These are phyloP conservation scores for Patella pellucida DNA, from an alignment of 2,888 invertebrate genomes.

Conservation along the genomic window DNA sequence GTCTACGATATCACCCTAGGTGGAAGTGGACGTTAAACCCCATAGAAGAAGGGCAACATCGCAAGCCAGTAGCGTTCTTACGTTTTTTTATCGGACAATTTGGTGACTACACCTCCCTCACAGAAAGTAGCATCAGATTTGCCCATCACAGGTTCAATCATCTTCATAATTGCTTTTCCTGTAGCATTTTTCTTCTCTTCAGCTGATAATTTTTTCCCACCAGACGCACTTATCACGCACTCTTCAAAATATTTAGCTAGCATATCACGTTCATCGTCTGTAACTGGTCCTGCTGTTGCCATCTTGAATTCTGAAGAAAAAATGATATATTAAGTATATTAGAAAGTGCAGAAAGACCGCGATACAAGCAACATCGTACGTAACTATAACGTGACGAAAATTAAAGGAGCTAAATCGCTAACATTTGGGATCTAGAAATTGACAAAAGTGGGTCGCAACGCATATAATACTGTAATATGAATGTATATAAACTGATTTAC, in stretches of 20 bases:
- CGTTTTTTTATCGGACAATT: conserved; percentile 3
- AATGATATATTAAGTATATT: too few relatives aligned
- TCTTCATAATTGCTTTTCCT: conserved; percentile 2
- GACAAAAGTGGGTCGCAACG: too few relatives aligned
- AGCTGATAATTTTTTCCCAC: neutral
- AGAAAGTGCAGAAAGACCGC: too few relatives aligned
- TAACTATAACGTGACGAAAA: too few relatives aligned
- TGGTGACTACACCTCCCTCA: neutral
- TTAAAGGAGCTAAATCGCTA: too few relatives aligned
- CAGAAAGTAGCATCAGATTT: neutral
- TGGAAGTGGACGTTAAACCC: too few relatives aligned
- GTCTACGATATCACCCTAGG: too few relatives aligned
- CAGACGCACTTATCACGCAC: neutral
- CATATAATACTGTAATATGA: too few relatives aligned
- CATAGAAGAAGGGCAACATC: too few relatives aligned
- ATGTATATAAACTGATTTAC: too few relatives aligned
- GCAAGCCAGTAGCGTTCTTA: neutral
- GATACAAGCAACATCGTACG: too few relatives aligned
- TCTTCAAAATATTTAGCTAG: conserved; percentile 1
- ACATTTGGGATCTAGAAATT: too few relatives aligned
- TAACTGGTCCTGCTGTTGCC: neutral
- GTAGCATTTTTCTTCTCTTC: neutral
- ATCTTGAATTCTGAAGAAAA: neutral
- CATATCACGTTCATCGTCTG: neutral
- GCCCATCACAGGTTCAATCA: conserved; percentile 5